These are phyloP conservation scores for Disparrhopalites patrizii DNA, from an alignment of 2,888 invertebrate species.

Conservation along the genomic window DNA sequence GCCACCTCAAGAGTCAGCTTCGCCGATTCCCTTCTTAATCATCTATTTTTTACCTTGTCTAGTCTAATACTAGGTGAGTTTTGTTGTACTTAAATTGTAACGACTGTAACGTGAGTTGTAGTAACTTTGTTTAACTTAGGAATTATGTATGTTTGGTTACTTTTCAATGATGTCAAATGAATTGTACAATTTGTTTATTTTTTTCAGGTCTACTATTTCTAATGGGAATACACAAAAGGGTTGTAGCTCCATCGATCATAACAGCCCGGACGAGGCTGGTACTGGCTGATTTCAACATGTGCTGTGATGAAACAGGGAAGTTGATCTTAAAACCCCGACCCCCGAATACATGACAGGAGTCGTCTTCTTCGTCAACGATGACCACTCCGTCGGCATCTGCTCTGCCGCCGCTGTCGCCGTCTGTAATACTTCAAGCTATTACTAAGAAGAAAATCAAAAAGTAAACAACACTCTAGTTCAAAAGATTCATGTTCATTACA, in stretches of 20 bases:
- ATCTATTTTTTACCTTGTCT: conserved; percentile 89
- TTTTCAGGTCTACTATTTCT: conserved; percentile 75
- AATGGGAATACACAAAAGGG: conserved; percentile 90
- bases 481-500: too few species aligned
- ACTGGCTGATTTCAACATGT: conserved; percentile 94
- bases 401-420: too few species aligned
- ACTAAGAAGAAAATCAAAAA: too few species aligned
- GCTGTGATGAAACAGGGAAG: conserved; percentile 95
- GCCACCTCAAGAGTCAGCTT: conserved; percentile 86
- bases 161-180: neutral
- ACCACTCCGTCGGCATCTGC: too few species aligned
- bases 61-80: conserved; percentile 73
- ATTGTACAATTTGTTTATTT: neutral
- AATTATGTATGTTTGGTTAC: neutral
- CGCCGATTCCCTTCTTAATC: conserved; percentile 85
- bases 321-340: conserved; percentile 88
- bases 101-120: too few species aligned
- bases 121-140: neutral
- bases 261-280: conserved; percentile 86
- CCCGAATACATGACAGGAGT: conserved; percentile 51
- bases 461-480: too few species aligned
- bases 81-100: neutral
- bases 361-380: too few species aligned
- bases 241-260: conserved; percentile 94
- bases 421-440: too few species aligned